Evolutionary conservation across 1,140 invertebrate species (phyloP), one percentile per base, ranked within the genome.

Genomic region (Ephestia elutella): DNA sequence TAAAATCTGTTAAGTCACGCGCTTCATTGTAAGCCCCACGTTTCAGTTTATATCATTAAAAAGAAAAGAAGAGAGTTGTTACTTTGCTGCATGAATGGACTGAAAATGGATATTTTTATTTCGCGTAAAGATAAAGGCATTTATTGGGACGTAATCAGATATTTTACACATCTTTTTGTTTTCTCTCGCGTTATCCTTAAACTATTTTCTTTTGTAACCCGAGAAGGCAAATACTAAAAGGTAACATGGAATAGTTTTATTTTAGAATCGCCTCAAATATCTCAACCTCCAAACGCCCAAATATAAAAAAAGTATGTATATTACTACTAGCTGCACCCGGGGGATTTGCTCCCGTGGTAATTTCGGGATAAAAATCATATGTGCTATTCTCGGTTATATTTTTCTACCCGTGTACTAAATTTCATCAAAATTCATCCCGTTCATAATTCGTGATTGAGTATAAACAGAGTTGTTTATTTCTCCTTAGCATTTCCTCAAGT

Each of bases 81-180:
- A 44, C 38, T 44, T 44, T 44, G 38, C 10, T 44, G 38, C 38
- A 44, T 17, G 38, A n/a, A n/a, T 44, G 15, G 13, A 44, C 5
- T 44, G 38, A 44, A 44, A 44, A 44, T 44, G 38, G 38, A 44
- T 44, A 44, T 44, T 44, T 44, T 44, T 44, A 44, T 15, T n/a
- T 44, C 38, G 38, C n/a, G 15, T 13, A 44, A 3, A 32, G 30
- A 10, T 32, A 32, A 10, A 32, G 15, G 38, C 5, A 44, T 44
- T 44, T 44, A 44, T 44, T 44, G 38, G 13, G 38, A 44, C 15
- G 38, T 44, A 44, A 44, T 44, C 13, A 44, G 38, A 44, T 44
- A 44, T 44, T 44, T 44, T 35, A 1, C 9, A 10, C 32, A 13
- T 15, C 15, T 44, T 44, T 32, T n/a, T 44, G 38, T 44, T 44